Conservation (phyloP, 1,140 invertebrate species). For the Camponotus floridanus region DNA sequence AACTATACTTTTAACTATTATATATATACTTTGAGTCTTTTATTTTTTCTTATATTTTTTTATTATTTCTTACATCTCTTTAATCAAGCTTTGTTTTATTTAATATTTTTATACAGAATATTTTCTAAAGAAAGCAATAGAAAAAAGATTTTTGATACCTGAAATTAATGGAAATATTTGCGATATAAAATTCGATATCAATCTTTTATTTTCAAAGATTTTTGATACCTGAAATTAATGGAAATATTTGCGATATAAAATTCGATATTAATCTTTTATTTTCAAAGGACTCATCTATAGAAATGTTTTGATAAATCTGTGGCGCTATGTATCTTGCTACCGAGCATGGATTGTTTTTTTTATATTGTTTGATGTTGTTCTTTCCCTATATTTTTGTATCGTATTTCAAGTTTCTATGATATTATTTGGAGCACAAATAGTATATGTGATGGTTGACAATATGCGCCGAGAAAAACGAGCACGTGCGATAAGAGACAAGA, state of each 20-base stretch:
- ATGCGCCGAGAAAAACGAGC: neutral
- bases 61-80: neutral
- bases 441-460: slow-evolving; percentile 28
- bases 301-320: slow-evolving; percentile 11
- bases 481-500: slow-evolving; percentile 7
- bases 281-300: neutral
- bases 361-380: neutral
- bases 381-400: slow-evolving; percentile 14
- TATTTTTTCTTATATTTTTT: neutral
- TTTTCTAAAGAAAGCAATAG: neutral
- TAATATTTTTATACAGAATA: neutral
- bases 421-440: slow-evolving; percentile 29
- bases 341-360: slow-evolving; percentile 25
- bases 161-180: neutral
- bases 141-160: neutral
- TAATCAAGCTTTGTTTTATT: neutral
- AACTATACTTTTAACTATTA: slow-evolving; percentile 10
- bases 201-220: slow-evolving; percentile 3
- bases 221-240: neutral
- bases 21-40: neutral
- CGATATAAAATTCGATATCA: neutral
- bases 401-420: neutral
- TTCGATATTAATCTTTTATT: slow-evolving; percentile 10
- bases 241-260: neutral
- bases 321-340: neutral